phyloP scores from a whole-genome alignment of 2,888 invertebrate species.

The Autographa gamma region DNA sequence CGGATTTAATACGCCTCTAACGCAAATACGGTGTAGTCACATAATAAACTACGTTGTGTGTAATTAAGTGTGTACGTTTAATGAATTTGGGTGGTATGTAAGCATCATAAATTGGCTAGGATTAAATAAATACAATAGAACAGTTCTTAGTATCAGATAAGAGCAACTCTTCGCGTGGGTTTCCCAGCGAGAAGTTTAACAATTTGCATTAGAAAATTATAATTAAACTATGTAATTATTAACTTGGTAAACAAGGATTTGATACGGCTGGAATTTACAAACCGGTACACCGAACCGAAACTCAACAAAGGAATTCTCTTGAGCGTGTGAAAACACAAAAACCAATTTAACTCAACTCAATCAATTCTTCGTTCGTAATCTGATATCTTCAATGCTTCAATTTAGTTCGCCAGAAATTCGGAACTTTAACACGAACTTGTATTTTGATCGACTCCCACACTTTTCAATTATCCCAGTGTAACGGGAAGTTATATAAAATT shows the following conservation, averaged over 20 bases:
- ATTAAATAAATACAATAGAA: neutral
- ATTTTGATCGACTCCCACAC: neutral
- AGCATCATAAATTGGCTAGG: neutral
- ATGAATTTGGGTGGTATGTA: neutral
- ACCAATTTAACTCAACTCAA: conserved; percentile 40
- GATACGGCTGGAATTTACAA: conserved; percentile 5
- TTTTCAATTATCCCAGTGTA: neutral
- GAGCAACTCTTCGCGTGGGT: neutral
- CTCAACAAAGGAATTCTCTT: conserved; percentile 21
- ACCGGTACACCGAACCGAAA: conserved; percentile 1
- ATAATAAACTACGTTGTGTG: neutral
- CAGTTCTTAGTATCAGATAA: neutral
- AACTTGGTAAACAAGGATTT: neutral
- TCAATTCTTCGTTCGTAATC: conserved; percentile 40
- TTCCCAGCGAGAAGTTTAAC: neutral
- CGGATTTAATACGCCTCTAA: conserved; percentile 30
- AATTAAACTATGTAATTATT: neutral
- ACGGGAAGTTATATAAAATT: neutral
- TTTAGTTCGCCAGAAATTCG: conserved; percentile 39
- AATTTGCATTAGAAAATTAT: neutral
- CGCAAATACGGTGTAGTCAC: neutral
- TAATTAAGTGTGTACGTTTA: neutral
- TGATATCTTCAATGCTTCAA: conserved; percentile 25
- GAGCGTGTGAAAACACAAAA: conserved; percentile 26
- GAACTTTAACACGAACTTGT: conserved; percentile 17